Base-by-base conservation (phyloP, 2,888 invertebrate genomes). In the Trissoscelio sp. region DNA sequence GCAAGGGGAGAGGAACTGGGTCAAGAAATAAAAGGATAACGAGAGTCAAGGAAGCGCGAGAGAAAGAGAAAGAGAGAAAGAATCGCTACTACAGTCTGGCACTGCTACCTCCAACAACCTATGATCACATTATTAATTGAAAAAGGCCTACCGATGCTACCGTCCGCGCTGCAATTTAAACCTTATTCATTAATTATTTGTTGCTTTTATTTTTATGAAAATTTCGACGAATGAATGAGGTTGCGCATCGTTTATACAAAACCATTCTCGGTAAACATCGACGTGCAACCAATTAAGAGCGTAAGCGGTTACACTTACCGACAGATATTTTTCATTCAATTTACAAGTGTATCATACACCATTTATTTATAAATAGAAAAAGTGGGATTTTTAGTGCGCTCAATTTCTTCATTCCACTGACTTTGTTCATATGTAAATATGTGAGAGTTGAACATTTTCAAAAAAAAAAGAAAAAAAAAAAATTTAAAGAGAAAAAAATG, bases 91-190 rank as follows among this genome's bases (percentile, higher is more conserved):
- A 22, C 16, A 46, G 31, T 85, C 86, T 82, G 67, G 85, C 73
- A 83, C 84, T 85, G 86, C 84, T 84, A 84, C 85, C 84, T 85
- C 85, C 85, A 72, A 87, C 89, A 89, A 88, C 89, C 89, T 89
- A 89, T 89, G 89, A 89, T 89, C 89, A 89, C 89, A 88, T 90
- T 89, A 89, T 89, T 90, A 90, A 90, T 90, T 89, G 88, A 89
- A 89, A 88, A 88, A 89, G 86, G 89, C 86, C 89, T 88, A 87
- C 87, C 88, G 85, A 86, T 86, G 89, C 89, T 89, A 60, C 51
- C 70, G 70, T 70, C 58, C 34, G 24, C 60, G 72, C 53, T 24
- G 72, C 51, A 67, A 58, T 77, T 69, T 69, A 46, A 67, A 14
- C 62, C 55, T 55, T 53, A 73, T 64, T 73, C 73, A 64, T 73